Base-by-base conservation (phyloP, 2,797 vertebrate genomes). In the Sitta carolinensis region DNA sequence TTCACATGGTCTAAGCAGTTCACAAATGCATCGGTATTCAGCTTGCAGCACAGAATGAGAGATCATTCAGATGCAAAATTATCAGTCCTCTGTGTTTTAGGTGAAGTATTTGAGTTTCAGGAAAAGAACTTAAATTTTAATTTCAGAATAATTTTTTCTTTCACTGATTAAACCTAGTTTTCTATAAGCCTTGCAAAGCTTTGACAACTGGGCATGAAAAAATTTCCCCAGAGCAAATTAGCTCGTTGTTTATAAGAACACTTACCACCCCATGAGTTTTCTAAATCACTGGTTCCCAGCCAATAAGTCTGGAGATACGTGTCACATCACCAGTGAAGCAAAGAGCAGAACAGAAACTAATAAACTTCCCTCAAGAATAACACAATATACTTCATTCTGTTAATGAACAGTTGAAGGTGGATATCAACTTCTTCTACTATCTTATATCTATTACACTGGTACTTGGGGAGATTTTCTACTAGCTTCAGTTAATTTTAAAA, bases 261-360 rank as follows among this genome's bases (percentile, higher is more conserved):
- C 13, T 62, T 91, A 66, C 36, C 21, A 77, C 6, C 10, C 16
- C 15, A 26, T 42, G 76, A 90, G 69, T 88, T 80, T 77, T 93
- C 54, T 74, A 77, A 88, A 74, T 83, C 66, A 74, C 45, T 3
- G 2, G 17, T 62, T 85, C 36, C 43, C 50, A 85, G n/a, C 13
- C 54, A 84, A 25, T 81, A 80, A 83, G 21, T 69, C 50, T 72
- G 16, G 42, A 90, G 74, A 43, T 86, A 58, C 13, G 34, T 80
- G 73, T 88, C 73, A 61, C 42, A 81, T 75, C 88, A 75, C 38
- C 62, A 81, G 38, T 47, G 54, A 90, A 67, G 73, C 83, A 93
- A 69, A 88, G 32, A 90, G 62, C 40, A 84, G 73, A 90, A 62
- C 51, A 91, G 66, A 93, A 74, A 80, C n/a, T 57, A 75, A 89